Evolutionary conservation across 2,797 vertebrate genomes (phyloP).

Genomic region (Microctenopoma stevenorrisi): DNA sequence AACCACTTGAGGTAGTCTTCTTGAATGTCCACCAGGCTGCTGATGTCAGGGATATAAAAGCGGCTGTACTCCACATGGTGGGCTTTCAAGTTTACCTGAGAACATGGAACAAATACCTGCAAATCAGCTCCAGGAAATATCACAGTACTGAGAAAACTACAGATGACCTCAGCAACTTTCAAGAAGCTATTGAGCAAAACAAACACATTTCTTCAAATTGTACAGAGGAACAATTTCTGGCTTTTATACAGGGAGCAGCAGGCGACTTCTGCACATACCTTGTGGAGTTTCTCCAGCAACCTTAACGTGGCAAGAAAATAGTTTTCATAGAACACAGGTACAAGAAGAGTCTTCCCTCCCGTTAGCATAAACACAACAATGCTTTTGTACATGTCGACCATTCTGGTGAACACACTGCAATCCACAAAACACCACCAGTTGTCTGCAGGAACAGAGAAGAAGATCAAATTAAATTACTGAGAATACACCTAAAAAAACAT

Average conservation of each 20-base stretch:
- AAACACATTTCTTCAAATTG: slow-evolving; percentile 2
- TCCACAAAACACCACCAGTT: slow-evolving; percentile 98
- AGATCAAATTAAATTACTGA: neutral
- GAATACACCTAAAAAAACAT: neutral
- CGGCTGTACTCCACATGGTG: slow-evolving; percentile 92
- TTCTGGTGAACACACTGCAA: slow-evolving; percentile 89
- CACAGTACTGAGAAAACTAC: neutral
- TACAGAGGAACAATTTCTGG: neutral
- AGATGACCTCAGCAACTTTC: neutral
- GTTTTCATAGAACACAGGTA: slow-evolving; percentile 92
- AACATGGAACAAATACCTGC: slow-evolving; percentile 24
- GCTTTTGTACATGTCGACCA: slow-evolving; percentile 95
- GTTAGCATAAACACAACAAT: slow-evolving; percentile 94
- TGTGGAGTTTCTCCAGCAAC: slow-evolving; percentile 96
- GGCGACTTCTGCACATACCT: slow-evolving; percentile 78
- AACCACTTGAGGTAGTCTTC: slow-evolving; percentile 99
- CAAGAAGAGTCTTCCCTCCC: slow-evolving; percentile 90
- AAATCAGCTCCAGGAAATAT: slow-evolving; percentile 23
- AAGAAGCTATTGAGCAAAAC: neutral
- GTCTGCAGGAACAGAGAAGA: slow-evolving; percentile 81
- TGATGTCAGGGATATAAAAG: slow-evolving; percentile 97
- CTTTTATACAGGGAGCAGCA: slow-evolving; percentile 5
- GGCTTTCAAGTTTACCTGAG: slow-evolving; percentile 93
- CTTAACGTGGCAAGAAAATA: slow-evolving; percentile 91
- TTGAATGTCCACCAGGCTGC: slow-evolving; percentile 95